Evolutionary conservation across 2,113 vertebrate genomes (phyloP).

Genomic region (Alosa alosa): DNA sequence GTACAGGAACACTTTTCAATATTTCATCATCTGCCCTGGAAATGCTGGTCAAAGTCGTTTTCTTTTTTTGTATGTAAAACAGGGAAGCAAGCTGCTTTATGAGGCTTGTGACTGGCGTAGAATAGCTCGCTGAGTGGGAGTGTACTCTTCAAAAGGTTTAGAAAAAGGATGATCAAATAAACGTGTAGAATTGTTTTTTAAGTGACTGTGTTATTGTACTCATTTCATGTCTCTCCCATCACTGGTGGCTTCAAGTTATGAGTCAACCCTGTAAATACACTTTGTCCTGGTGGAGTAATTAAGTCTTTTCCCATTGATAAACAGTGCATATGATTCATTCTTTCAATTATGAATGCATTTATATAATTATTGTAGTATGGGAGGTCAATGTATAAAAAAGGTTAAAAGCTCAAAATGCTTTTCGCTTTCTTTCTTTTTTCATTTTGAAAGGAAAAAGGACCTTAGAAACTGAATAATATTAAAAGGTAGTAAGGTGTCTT

Average conservation of each 20-base stretch:
- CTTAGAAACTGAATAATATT: too few relatives aligned
- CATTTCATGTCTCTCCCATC: not conserved
- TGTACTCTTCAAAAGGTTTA: not conserved
- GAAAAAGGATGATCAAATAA: not conserved
- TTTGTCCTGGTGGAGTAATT: too few relatives aligned
- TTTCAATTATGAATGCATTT: too few relatives aligned
- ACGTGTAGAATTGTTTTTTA: not conserved
- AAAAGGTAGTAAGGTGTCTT: too few relatives aligned
- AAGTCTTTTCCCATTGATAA: too few relatives aligned
- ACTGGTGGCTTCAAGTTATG: not conserved
- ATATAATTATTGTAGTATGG: too few relatives aligned
- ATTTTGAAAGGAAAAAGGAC: too few relatives aligned
- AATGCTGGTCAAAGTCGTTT: not conserved
- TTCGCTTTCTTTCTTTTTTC: too few relatives aligned
- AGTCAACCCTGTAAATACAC: too few relatives aligned
- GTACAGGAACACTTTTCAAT: conserved; percentile 33
- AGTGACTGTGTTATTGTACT: not conserved
- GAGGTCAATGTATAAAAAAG: too few relatives aligned
- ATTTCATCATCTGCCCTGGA: conserved; percentile 26
- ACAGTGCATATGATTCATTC: too few relatives aligned
- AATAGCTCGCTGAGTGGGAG: not conserved
- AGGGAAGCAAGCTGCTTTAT: not conserved
- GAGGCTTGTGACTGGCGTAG: not conserved
- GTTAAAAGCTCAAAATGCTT: too few relatives aligned
- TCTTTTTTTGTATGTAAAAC: not conserved